A percentile compares a stretch with the other conserved stretches of the same genome.
Conservation (phyloP, 2,113 vertebrate species). For the Rynchops niger region DNA sequence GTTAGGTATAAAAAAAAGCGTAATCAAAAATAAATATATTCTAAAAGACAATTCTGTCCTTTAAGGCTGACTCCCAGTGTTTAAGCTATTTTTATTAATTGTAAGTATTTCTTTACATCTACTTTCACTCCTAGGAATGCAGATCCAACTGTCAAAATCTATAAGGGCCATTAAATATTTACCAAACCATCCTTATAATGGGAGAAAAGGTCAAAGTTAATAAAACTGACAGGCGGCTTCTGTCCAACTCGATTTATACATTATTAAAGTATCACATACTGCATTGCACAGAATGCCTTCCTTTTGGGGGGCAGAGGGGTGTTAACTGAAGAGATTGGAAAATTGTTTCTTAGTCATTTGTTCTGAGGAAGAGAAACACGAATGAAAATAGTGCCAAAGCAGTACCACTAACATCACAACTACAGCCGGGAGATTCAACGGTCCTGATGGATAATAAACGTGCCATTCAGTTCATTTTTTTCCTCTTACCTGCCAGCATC, state of each 20-base stretch:
- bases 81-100: conserved; percentile 67
- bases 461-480: background rate
- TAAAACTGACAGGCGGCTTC: conserved; percentile 78
- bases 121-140: conserved; percentile 61
- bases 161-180: conserved; percentile 82
- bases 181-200: conserved; percentile 74
- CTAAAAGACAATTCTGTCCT: background rate
- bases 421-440: background rate
- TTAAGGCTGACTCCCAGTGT: conserved; percentile 9
- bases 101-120: background rate
- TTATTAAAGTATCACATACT: conserved; percentile 73
- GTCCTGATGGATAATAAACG: background rate
- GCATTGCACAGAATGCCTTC: conserved; percentile 30
- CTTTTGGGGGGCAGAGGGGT: background rate
- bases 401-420: background rate
- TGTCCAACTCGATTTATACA: conserved; percentile 73
- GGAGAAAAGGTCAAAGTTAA: conserved; percentile 85
- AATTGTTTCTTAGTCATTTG: conserved; percentile 26
- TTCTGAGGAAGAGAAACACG: conserved; percentile 32
- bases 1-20: background rate
- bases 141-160: conserved; percentile 74
- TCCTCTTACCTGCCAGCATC: conserved; percentile 10
- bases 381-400: background rate
- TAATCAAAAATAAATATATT: background rate
- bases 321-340: conserved; percentile 20